These are phyloP conservation scores for Chymomyza costata DNA, from an alignment of 1,140 invertebrate species.

Conservation along the genomic window DNA sequence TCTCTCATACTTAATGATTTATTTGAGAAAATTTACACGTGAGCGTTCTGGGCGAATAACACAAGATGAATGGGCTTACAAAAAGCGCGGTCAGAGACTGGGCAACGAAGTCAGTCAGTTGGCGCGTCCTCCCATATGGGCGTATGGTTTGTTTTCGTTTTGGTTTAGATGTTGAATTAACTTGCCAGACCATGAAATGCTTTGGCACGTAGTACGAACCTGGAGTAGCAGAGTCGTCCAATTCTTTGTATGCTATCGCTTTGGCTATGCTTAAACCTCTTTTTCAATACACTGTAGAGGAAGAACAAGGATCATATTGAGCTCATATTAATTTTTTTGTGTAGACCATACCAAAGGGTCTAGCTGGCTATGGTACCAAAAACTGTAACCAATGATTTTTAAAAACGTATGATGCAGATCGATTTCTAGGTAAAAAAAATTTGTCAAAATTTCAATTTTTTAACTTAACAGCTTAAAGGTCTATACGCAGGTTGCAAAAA, in stretches of 20 bases:
- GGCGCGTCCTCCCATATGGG: constrained; percentile 9
- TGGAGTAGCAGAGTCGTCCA: constrained; percentile 67
- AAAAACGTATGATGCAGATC: too few relatives aligned
- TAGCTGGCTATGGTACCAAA: too few relatives aligned
- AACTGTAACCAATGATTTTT: too few relatives aligned
- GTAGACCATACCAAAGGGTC: too few relatives aligned
- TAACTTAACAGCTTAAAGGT: too few relatives aligned
- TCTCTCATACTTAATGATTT: constrained; percentile 64
- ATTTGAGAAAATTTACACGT: constrained; percentile 72
- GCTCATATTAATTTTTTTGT: too few relatives aligned
- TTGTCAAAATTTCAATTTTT: too few relatives aligned
- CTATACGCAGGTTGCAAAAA: too few relatives aligned
- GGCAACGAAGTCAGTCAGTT: background rate
- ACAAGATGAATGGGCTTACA: constrained; percentile 56
- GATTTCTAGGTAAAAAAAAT: too few relatives aligned
- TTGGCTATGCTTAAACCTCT: constrained; percentile 36
- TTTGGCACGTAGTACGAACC: constrained; percentile 71
- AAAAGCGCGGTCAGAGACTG: too few relatives aligned
- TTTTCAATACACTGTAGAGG: constrained; percentile 26
- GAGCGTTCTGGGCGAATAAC: constrained; percentile 41
- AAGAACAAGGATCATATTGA: too few relatives aligned
- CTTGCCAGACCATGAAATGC: constrained; percentile 71
- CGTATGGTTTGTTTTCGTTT: constrained; percentile 10
- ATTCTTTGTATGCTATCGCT: constrained; percentile 33
- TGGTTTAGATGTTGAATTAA: constrained; percentile 49